These are phyloP conservation scores for Rutpela maculata DNA, from an alignment of 2,888 invertebrate genomes.

Conservation along the genomic window DNA sequence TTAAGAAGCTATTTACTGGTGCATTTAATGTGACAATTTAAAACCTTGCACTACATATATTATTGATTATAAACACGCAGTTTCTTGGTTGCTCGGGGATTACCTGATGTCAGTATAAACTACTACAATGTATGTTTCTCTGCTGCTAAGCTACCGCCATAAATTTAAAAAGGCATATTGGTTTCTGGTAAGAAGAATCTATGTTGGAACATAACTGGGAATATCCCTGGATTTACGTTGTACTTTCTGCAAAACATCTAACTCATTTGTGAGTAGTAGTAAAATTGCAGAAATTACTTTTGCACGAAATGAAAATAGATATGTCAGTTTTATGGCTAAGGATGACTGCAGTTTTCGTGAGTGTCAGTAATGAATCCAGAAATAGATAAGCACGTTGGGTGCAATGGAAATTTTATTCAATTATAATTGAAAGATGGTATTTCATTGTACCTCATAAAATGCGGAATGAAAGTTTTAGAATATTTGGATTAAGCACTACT, in stretches of 20 bases:
- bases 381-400: not conserved
- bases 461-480: no score
- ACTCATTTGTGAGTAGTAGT: not conserved
- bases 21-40: not conserved
- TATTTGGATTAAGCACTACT: no score
- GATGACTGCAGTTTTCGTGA: not conserved
- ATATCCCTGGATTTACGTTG: not conserved
- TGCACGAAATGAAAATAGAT: not conserved
- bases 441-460: no score
- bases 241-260: not conserved
- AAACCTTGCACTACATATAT: not conserved
- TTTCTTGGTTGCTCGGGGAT: not conserved
- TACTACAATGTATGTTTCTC: not conserved
- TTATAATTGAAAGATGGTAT: no score
- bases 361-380: not conserved
- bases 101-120: not conserved
- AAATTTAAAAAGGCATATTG: not conserved
- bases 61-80: not conserved
- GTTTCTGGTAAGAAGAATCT: not conserved
- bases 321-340: not conserved
- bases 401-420: no score
- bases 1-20: no score
- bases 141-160: not conserved
- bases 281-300: not conserved
- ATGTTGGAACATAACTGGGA: not conserved